Base-by-base conservation (phyloP, 2,113 vertebrate species). In the Gadus macrocephalus region DNA sequence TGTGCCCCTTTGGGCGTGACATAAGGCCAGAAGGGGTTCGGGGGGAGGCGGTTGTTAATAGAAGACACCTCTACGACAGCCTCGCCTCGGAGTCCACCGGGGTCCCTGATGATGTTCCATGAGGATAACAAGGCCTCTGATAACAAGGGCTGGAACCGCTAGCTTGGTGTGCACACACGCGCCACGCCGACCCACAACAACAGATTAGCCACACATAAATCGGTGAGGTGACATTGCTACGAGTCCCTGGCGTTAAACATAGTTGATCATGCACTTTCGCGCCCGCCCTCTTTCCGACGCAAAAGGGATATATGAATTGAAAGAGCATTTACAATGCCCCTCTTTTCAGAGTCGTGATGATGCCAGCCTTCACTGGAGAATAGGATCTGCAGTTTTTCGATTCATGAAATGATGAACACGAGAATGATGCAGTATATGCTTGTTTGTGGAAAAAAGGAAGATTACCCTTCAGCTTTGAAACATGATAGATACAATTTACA, bases 251-350 rank as follows among this genome's bases (percentile, higher is more conserved):
- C 67, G 81, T 83, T 85, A 89, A 81, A 81, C 84, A 79, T 67
- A 77, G 80, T 77, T 69, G 83, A 89, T 90, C 90, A 89, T 86
- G 78, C 90, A 87, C 85, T 89, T 82, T 88, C 86, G 87, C 86
- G 80, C 80, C 79, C 78, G 68, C 55, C 9, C 74, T 80, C 78
- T 89, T 86, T 89, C 87, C 79, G 87, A 86, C 85, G 85, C 79
- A 82, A 84, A 79, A 38, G 81, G 86, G 86, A 90, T 89, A 85
- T 86, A 87, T 80, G 85, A 84, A 85, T 78, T 67, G 76, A 69
- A 74, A 61, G 64, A 65, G 66, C 42, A 49, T 49, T 49, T 14
- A 49, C 12, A 49, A 49, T 49, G 42, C 11, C 42, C 42, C 8
- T 49, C 42, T 49, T 49, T 49, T 49, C 42, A 49, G 42, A 49